Conservation (phyloP, 2,113 vertebrate species). For the Antechinus stuartii region DNA sequence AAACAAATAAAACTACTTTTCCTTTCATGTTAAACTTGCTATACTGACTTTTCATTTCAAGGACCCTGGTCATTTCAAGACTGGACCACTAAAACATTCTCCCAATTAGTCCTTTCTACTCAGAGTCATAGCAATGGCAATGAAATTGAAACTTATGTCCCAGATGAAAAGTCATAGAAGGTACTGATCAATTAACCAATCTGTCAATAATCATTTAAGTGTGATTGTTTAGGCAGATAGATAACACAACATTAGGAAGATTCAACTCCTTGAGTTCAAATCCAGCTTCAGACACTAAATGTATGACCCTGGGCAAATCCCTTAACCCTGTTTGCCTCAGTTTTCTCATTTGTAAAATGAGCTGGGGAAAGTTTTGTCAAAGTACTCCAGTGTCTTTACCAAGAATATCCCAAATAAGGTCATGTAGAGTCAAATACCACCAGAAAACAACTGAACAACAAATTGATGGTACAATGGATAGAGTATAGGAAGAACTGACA, state of each 20-base stretch:
- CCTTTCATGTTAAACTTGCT: slow-evolving; percentile 58
- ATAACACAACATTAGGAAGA: not conserved
- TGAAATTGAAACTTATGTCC: not conserved
- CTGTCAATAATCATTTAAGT: not conserved
- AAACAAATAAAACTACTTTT: slow-evolving; percentile 70
- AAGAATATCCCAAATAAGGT: not conserved
- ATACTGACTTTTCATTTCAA: slow-evolving; percentile 51
- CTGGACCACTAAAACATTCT: not conserved
- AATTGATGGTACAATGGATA: not conserved
- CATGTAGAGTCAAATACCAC: not conserved
- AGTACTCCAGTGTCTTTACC: not conserved
- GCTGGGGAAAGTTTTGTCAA: not conserved
- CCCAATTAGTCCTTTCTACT: slow-evolving; percentile 30
- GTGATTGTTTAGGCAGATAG: not conserved
- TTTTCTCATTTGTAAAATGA: not conserved
- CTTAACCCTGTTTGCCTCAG: not conserved
- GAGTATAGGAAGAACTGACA: not conserved
- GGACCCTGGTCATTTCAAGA: slow-evolving; percentile 38
- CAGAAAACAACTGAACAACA: not conserved
- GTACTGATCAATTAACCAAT: not conserved
- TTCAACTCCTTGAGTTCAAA: not conserved
- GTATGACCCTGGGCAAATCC: not conserved
- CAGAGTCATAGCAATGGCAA: not conserved
- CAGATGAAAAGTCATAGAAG: not conserved
- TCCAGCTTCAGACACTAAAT: not conserved